Conservation (phyloP, 2,888 invertebrate species). For the Pristionchus fissidentatus region DNA sequence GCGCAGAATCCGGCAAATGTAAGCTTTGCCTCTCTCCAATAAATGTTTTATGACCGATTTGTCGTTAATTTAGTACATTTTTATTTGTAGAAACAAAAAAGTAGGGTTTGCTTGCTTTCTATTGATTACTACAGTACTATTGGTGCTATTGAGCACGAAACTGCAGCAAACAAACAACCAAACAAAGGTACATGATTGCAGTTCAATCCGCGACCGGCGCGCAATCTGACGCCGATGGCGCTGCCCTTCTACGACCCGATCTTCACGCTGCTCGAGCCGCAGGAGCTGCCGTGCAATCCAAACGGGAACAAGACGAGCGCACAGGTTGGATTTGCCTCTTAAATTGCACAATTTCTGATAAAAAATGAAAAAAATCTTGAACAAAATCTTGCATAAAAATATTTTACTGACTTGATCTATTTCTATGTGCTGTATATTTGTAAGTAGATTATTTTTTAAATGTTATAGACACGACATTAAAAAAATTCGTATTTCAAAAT, state of each 20-base stretch:
- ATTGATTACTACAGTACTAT: too few species aligned
- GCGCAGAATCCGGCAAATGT: neutral
- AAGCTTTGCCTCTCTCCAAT: neutral
- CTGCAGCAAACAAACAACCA: neutral
- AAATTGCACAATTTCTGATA: too few species aligned
- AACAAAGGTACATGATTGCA: too few species aligned
- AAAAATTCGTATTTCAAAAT: too few species aligned
- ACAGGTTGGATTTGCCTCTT: constrained; percentile 16
- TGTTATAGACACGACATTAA: too few species aligned
- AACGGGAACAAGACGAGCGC: constrained; percentile 46
- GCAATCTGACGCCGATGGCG: constrained; percentile 50
- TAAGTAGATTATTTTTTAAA: too few species aligned
- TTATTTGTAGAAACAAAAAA: neutral
- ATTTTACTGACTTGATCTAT: too few species aligned
- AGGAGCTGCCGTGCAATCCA: constrained; percentile 54
- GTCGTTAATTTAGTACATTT: neutral
- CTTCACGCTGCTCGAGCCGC: constrained; percentile 52
- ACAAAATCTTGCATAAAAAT: too few species aligned
- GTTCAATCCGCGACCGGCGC: constrained; percentile 30
- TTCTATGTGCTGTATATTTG: too few species aligned
- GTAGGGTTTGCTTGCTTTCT: too few species aligned
- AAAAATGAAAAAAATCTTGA: too few species aligned
- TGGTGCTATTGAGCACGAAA: too few species aligned
- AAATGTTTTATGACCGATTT: neutral
- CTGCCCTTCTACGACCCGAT: constrained; percentile 65